Conservation (phyloP, 2,113 vertebrate species). For the Spilogale gracilis region DNA sequence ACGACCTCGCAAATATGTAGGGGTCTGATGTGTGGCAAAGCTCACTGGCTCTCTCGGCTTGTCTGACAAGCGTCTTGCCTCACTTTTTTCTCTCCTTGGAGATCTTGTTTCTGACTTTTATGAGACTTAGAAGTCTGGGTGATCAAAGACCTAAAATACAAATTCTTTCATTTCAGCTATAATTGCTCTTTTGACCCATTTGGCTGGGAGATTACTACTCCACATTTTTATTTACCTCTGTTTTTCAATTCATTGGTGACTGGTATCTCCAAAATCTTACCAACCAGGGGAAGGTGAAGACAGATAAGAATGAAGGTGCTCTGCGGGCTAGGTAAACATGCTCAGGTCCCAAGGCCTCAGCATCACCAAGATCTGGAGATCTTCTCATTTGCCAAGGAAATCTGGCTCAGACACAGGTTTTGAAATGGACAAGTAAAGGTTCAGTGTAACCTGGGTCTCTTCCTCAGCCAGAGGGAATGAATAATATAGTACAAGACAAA, state of each 20-base stretch:
- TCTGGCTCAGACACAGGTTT: not conserved
- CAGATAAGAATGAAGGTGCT: not conserved
- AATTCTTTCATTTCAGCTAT: not conserved
- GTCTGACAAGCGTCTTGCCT: not conserved
- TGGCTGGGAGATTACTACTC: not conserved
- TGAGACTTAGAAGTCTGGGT: not conserved
- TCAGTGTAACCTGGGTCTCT: not conserved
- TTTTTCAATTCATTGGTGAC: not conserved
- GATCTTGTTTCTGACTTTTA: slow-evolving; percentile 16
- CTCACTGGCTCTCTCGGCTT: not conserved
- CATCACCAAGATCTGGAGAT: not conserved
- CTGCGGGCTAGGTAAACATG: not conserved
- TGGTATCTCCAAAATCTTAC: not conserved
- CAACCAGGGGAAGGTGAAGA: not conserved
- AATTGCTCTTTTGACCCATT: not conserved
- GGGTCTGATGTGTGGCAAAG: not conserved
- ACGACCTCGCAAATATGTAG: not conserved
- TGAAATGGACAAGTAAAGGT: not conserved
- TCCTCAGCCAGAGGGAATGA: not conserved
- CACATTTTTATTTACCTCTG: not conserved
- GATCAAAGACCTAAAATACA: not conserved
- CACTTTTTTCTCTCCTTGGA: not conserved
- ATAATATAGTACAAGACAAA: not conserved
- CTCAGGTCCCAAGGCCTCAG: not conserved
- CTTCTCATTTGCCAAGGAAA: not conserved